Evolutionary conservation across 2,113 vertebrate species (phyloP), one percentile per base, ranked within the genome.

Genomic region (Trinectes maculatus): DNA sequence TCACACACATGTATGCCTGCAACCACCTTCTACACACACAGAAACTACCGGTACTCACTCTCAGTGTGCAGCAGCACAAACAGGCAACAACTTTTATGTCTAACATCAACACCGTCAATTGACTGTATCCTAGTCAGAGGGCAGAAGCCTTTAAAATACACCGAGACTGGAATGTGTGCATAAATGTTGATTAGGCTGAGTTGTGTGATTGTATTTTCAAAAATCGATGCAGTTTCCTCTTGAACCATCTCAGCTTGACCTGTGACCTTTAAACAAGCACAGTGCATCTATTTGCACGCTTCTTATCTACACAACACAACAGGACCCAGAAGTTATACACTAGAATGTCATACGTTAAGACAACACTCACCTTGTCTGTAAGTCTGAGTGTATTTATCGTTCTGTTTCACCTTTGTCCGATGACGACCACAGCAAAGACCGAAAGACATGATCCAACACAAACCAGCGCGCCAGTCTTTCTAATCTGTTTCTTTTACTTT

Each of bases 331-430:
- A 44, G 42, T 43, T 6, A 16, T 29, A 25, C 19, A 13, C 39
- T 1, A 3, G 39, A 8, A 34, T 5, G 3, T 33, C 26, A 24
- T 15, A 11, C 21, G 6, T n/a, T 8, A 10, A 52, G 4, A 39
- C 13, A 12, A 9, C 65, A 49, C 82, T 85, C 64, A 88, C 89
- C 85, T 47, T 2, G 25, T 10, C 5, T 13, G 47, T 19, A n/a
- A 10, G 76, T 69, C 71, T 77, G 76, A 0, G 47, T 66, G 58
- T 1, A 24, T 31, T 63, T 75, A 3, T 61, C 24, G 1, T 21
- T 51, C 12, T 1, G 11, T 18, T 60, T 74, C 24, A 22, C 59
- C 8, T 46, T 3, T 15, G 24, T 47, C 4, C 26, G 16, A 33
- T 8, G 34, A 10, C 13, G 15, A 7, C 24, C 19, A 26, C 74